These are phyloP conservation scores for Globodera rostochiensis DNA, from an alignment of 1,140 invertebrate species.

Conservation along the genomic window DNA sequence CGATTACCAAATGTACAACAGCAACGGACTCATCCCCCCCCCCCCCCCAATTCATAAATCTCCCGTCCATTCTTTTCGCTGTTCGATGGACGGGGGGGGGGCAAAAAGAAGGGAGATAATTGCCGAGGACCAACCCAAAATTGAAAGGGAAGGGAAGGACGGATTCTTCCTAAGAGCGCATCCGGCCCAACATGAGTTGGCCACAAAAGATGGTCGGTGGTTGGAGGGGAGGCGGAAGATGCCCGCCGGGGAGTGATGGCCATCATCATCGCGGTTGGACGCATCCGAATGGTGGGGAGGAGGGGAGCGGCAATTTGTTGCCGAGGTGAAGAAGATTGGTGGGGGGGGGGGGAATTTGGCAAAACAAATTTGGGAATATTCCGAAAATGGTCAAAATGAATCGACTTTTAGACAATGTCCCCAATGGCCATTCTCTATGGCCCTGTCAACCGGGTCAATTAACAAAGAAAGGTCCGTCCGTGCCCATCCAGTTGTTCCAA, in stretches of 20 bases:
- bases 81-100: background rate
- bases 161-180: slow-evolving; percentile 16
- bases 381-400: background rate
- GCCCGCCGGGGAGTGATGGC: background rate
- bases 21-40: background rate
- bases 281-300: slow-evolving; percentile 19
- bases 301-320: slow-evolving; percentile 27
- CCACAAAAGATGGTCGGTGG: slow-evolving; percentile 11
- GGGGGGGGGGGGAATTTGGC: too few species aligned
- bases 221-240: slow-evolving; percentile 2
- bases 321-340: slow-evolving; percentile 9
- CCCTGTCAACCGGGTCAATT: background rate
- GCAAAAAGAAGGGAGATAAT: slow-evolving; percentile 20
- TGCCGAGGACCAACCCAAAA: background rate
- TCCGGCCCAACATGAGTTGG: slow-evolving; percentile 5
- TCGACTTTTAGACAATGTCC: background rate
- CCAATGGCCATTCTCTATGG: too few species aligned
- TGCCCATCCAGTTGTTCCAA: too few species aligned
- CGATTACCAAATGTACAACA: background rate
- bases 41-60: slow-evolving; percentile 13
- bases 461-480: background rate
- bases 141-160: background rate
- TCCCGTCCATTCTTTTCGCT: background rate
- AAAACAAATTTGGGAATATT: background rate
- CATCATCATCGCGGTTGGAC: slow-evolving; percentile 33